Evolutionary conservation across 2,888 invertebrate genomes (phyloP), one percentile per base, ranked within the genome.

Genomic region (Lagria hirta): DNA sequence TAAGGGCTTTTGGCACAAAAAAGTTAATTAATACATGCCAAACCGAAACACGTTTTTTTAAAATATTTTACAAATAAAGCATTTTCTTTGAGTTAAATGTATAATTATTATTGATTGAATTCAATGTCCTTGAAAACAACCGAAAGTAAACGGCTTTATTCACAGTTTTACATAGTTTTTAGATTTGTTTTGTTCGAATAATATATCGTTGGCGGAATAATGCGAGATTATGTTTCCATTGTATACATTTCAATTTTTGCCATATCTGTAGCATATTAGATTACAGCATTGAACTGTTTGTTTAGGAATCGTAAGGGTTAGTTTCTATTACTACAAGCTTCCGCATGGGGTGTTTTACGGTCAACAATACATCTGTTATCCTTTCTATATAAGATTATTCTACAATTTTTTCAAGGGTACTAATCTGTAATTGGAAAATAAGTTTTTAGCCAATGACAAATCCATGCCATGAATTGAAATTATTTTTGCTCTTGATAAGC

Each of bases 301-400:
- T 41, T 38, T 46, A 34, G 41, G 34, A 34, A 20, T 44, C 34
- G 36, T 42, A 47, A 47, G 46, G 46, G 48, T 48, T 48, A 43
- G 42, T 48, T 48, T 48, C 37, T 48, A 28, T 37, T 26, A 37
- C 37, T 43, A 32, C 27, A 45, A 48, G 36, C 42, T 36, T 18
- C 35, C 32, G 38, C 14, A 38, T 18, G 37, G 48, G 48, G 46
- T 47, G 50, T 44, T 50, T 52, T 45, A 44, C 41, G 43, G 45
- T 36, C 45, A 54, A 58, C 60, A 63, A 62, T 66, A 62, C 65
- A 65, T 66, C 65, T 65, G 66, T 65, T 65, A 60, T 63, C 55
- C 61, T 58, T 58, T 59, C 53, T 50, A 53, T 52, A 57, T 45
- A 55, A 62, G 64, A 64, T 66, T 65, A 64, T 55, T 54, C 55